These are phyloP conservation scores for Flexamia atlantica DNA, from an alignment of 2,888 invertebrate genomes.

Conservation along the genomic window DNA sequence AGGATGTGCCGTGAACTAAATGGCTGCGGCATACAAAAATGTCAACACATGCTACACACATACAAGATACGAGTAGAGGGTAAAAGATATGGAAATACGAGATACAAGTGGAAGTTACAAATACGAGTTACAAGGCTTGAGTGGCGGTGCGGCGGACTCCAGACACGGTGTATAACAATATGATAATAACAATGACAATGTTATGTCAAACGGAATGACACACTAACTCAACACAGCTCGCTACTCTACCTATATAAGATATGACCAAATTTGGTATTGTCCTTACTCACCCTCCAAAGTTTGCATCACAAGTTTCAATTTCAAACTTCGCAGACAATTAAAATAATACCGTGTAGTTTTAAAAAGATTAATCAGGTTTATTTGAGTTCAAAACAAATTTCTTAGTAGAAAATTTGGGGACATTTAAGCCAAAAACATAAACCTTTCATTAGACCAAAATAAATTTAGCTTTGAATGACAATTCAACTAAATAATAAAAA, in stretches of 20 bases:
- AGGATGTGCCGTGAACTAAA: slow-evolving; percentile 6
- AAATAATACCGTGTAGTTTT: too few relatives aligned
- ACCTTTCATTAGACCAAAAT: too few relatives aligned
- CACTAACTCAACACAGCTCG: slow-evolving; percentile 45
- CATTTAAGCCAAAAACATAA: too few relatives aligned
- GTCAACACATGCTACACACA: slow-evolving; percentile 48
- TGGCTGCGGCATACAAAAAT: slow-evolving; percentile 26
- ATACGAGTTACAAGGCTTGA: slow-evolving; percentile 52
- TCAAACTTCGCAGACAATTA: too few relatives aligned
- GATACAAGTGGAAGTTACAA: slow-evolving; percentile 36
- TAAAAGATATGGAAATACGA: slow-evolving; percentile 50
- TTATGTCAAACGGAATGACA: slow-evolving; percentile 51
- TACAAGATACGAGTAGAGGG: slow-evolving; percentile 36
- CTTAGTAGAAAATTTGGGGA: too few relatives aligned
- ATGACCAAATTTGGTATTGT: slow-evolving; percentile 39
- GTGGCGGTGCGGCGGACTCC: slow-evolving; percentile 2
- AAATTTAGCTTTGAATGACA: too few relatives aligned
- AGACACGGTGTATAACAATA: slow-evolving; percentile 47
- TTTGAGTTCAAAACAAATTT: too few relatives aligned
- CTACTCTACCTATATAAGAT: slow-evolving; percentile 53
- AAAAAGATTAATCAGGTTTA: too few relatives aligned
- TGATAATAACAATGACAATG: slow-evolving; percentile 53
- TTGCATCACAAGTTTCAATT: too few relatives aligned
- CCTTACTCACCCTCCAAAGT: slow-evolving; percentile 35
- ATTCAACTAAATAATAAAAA: too few relatives aligned